Conservation (phyloP, 2,797 vertebrate genomes). For the Buphagus erythrorhynchus region DNA sequence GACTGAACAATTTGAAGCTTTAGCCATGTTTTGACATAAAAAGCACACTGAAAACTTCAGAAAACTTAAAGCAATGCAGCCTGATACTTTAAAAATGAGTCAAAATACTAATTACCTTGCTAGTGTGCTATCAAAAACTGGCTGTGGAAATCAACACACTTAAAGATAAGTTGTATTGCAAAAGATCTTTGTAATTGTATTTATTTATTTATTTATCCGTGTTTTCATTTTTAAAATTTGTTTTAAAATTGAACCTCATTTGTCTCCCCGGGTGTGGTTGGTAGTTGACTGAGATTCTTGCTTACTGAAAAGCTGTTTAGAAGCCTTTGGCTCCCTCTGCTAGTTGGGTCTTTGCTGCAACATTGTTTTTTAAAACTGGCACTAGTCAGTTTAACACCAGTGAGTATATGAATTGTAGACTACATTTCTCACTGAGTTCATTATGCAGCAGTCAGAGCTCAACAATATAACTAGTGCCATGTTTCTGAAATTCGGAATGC, state of each 20-base stretch:
- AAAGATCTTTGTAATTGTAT: not conserved
- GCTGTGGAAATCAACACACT: not conserved
- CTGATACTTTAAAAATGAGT: not conserved
- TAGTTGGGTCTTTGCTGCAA: not conserved
- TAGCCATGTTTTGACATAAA: not conserved
- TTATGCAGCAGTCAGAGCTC: not conserved
- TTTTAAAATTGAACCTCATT: not conserved
- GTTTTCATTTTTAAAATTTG: not conserved
- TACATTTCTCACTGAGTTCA: not conserved
- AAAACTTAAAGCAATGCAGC: not conserved
- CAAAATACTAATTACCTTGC: not conserved
- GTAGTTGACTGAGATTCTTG: not conserved
- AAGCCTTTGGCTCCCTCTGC: not conserved
- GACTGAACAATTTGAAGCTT: not conserved
- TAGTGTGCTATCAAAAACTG: not conserved
- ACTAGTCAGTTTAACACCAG: not conserved
- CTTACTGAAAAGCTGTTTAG: not conserved
- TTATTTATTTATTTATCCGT: not conserved
- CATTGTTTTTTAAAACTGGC: not conserved
- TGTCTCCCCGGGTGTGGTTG: rapidly evolving
- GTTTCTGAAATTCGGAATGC: not conserved
- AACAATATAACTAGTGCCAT: not conserved
- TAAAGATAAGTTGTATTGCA: not conserved
- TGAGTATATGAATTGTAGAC: not conserved
- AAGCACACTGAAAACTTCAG: not conserved